Conservation (phyloP, 53 echinoderm and acorn worm species). For the Echinarachnius parma region DNA sequence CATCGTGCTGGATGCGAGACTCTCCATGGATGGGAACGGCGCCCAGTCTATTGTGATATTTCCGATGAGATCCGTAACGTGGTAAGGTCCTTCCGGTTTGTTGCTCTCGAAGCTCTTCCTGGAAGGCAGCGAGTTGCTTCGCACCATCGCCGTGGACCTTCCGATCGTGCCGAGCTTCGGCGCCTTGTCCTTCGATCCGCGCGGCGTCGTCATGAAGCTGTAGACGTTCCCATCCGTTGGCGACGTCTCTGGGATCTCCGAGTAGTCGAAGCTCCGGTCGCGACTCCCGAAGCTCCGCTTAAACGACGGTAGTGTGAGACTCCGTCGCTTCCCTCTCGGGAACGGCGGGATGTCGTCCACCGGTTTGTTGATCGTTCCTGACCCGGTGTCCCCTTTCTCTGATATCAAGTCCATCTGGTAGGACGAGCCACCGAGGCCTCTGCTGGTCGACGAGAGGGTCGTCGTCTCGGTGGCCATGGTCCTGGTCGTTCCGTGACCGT, state of each 20-base stretch:
- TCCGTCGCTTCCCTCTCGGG: slow-evolving; percentile 20
- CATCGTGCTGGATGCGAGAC: background rate
- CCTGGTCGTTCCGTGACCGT: background rate
- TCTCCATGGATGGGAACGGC: slow-evolving; percentile 24
- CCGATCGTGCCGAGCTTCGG: slow-evolving; percentile 8
- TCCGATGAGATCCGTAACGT: slow-evolving; percentile 25
- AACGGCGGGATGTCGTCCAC: background rate
- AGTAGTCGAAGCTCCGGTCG: slow-evolving; percentile 36
- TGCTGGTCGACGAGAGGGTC: slow-evolving; percentile 30
- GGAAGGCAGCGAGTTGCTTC: slow-evolving; percentile 33
- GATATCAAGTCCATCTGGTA: slow-evolving; percentile 35
- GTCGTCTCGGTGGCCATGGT: slow-evolving; percentile 18
- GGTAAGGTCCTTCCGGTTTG: slow-evolving; percentile 21
- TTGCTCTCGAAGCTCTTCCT: slow-evolving; percentile 7
- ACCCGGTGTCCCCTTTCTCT: background rate
- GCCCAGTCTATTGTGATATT: slow-evolving; percentile 8
- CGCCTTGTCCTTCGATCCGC: slow-evolving; percentile 1
- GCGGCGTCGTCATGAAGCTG: slow-evolving; percentile 5
- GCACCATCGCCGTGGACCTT: background rate
- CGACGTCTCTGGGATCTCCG: slow-evolving; percentile 33
- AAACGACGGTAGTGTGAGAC: slow-evolving; percentile 10
- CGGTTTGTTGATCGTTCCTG: background rate
- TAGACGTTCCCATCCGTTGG: slow-evolving; percentile 20
- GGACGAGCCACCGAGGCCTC: slow-evolving; percentile 21
- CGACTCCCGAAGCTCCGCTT: slow-evolving; percentile 9